phyloP scores from a whole-genome alignment of 2,113 vertebrate genomes.

The Brevimyrus niger region DNA sequence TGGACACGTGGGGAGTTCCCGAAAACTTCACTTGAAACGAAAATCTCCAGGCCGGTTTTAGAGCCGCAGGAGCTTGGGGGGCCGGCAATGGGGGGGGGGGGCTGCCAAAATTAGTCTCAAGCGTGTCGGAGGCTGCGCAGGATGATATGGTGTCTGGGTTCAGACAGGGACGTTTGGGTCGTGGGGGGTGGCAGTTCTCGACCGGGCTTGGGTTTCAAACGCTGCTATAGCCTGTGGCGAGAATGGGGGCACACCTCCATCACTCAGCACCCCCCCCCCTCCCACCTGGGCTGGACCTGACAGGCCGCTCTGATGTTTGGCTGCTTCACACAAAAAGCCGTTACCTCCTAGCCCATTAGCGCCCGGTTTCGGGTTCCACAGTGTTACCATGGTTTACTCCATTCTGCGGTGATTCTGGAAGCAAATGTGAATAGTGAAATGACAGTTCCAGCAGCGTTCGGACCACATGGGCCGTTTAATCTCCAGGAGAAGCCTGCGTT shows the following conservation, averaged over 20 bases:
- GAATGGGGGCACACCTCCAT: neutral
- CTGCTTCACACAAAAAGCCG: neutral
- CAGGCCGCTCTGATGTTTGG: neutral
- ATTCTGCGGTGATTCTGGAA: neutral
- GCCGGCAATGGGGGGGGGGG: neutral
- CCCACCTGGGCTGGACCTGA: neutral
- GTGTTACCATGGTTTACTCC: neutral
- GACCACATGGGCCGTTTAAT: neutral
- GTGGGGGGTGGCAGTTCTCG: neutral
- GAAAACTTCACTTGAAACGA: conserved; percentile 34
- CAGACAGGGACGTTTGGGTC: conserved; percentile 24
- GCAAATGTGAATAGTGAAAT: neutral
- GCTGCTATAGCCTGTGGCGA: neutral
- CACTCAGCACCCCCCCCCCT: neutral
- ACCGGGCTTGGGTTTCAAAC: conserved; percentile 1
- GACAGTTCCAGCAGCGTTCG: neutral
- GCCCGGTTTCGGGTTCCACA: neutral
- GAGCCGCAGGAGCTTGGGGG: conserved; percentile 22
- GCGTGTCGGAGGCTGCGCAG: conserved; percentile 18
- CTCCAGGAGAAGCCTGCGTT: neutral
- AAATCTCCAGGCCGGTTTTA: conserved; percentile 43
- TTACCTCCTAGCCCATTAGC: no score
- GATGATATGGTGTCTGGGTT: conserved; percentile 33
- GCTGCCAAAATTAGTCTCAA: conserved; percentile 30
- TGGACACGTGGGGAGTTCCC: neutral